Percentiles rank a stretch among this genome's conserved stretches.
phyloP scores from a whole-genome alignment of 2,113 vertebrate species.

The Pseudopodoces humilis region DNA sequence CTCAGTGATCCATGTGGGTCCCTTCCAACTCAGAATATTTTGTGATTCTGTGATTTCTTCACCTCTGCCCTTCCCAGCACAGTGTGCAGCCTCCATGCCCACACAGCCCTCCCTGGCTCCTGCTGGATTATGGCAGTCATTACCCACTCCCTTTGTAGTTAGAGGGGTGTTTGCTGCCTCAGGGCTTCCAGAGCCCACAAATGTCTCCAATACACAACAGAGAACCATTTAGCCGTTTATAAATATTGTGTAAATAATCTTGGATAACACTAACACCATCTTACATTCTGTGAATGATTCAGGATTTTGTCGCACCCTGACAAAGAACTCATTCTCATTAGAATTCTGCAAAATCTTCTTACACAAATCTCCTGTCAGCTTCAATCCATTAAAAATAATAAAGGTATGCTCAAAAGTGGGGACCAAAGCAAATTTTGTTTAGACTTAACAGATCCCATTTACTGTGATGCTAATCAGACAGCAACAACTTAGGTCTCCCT shows the following conservation, averaged over 20 bases:
- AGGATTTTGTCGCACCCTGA: rapidly evolving
- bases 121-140: neutral
- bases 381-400: conserved; percentile 35
- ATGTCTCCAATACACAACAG: neutral
- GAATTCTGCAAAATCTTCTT: conserved; percentile 43
- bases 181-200: neutral
- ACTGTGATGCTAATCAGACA: neutral
- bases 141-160: neutral
- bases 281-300: neutral
- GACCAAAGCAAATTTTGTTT: conserved; percentile 24
- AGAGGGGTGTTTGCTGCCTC: neutral
- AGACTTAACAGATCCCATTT: conserved; percentile 3
- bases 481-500: neutral
- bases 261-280: conserved; percentile 13
- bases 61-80: neutral
- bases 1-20: neutral
- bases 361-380: conserved; percentile 45
- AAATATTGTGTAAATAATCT: conserved; percentile 7
- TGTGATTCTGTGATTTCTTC: neutral
- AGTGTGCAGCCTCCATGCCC: neutral
- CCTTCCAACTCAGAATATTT: neutral
- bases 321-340: conserved; percentile 23
- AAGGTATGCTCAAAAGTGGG: conserved; percentile 19
- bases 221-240: neutral
- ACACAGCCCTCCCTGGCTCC: neutral